These are phyloP conservation scores for Magallana gigas DNA, from an alignment of 1,140 invertebrate species.

Conservation along the genomic window DNA sequence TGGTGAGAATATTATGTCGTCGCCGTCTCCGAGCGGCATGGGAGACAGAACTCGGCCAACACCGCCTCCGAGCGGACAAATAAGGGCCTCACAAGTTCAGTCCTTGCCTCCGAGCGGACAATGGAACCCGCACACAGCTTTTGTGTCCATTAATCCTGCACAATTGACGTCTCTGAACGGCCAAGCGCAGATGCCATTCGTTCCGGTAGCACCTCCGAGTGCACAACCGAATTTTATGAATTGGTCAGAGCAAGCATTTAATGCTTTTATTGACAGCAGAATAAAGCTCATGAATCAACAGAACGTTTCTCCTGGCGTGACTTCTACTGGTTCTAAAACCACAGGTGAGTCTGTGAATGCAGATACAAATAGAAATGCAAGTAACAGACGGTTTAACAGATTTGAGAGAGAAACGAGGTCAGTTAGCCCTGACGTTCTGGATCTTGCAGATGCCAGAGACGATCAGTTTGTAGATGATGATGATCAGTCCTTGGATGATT, in stretches of 20 bases:
- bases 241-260: neutral
- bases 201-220: neutral
- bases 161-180: neutral
- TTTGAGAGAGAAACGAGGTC: slow-evolving; percentile 2
- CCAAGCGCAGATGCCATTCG: neutral
- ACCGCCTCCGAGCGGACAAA: too few species aligned
- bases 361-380: neutral
- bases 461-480: too few species aligned
- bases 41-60: too few species aligned
- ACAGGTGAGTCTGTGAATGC: neutral
- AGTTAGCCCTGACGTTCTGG: neutral
- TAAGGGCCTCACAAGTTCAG: neutral
- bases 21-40: neutral
- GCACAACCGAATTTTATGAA: neutral
- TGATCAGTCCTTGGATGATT: too few species aligned
- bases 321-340: neutral
- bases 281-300: neutral
- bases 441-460: neutral
- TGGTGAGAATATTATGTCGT: neutral
- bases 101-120: slow-evolving; percentile 7
- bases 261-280: neutral
- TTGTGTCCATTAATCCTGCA: neutral
- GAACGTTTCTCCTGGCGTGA: neutral
- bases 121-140: neutral
- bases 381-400: neutral